phyloP scores from a whole-genome alignment of 2,888 invertebrate genomes.

The Bedellia somnulentella region DNA sequence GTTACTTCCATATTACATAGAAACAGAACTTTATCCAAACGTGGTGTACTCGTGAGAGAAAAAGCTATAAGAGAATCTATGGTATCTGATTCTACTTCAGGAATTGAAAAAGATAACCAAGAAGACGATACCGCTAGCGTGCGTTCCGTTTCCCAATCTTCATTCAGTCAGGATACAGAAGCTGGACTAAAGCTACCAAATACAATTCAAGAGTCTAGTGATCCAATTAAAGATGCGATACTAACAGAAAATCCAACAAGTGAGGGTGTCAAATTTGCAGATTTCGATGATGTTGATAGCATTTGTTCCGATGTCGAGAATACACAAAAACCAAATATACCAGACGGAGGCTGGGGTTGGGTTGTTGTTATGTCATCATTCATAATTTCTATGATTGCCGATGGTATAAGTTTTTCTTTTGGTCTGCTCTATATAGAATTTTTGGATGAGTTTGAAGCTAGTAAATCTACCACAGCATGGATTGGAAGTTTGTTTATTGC shows the following conservation, averaged over 20 bases:
- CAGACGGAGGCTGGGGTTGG: conserved; percentile 90
- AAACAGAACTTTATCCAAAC: conserved; percentile 26
- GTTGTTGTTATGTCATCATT: conserved; percentile 85
- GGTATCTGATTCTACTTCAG: conserved; percentile 50
- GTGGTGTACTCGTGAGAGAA: conserved; percentile 20
- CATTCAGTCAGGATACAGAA: conserved; percentile 15
- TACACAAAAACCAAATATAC: conserved; percentile 57
- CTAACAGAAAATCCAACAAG: conserved; percentile 13
- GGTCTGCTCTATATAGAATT: conserved; percentile 87
- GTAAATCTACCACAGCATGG: conserved; percentile 85
- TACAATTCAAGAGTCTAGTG: conserved; percentile 9
- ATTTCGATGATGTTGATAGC: conserved; percentile 21
- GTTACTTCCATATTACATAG: conserved; percentile 21
- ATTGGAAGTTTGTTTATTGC: conserved; percentile 89
- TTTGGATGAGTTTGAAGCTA: conserved; percentile 75
- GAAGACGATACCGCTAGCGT: conserved; percentile 30
- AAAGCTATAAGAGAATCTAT: conserved; percentile 31
- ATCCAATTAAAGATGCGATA: conserved; percentile 9
- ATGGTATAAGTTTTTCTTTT: conserved; percentile 92
- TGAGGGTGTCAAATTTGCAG: conserved; percentile 18
- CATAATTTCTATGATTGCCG: conserved; percentile 85
- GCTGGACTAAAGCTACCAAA: not conserved
- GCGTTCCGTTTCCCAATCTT: conserved; percentile 22
- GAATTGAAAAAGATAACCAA: conserved; percentile 43
- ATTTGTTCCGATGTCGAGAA: conserved; percentile 17